Conservation (phyloP, 2,888 invertebrate species). For the Athalia rosae region DNA sequence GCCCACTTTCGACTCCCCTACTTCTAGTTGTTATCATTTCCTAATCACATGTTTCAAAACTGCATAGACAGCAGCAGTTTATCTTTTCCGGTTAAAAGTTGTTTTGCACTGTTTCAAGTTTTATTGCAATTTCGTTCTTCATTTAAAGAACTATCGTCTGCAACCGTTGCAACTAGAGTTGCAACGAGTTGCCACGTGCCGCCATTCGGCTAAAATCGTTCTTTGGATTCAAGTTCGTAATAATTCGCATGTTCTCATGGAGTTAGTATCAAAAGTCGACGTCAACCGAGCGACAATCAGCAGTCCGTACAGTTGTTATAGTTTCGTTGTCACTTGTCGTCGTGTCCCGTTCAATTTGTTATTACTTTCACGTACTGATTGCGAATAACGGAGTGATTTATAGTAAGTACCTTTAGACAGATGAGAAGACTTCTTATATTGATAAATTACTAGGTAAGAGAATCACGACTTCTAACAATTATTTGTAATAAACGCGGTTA, state of each 20-base stretch:
- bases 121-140: no score
- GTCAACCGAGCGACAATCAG: not conserved
- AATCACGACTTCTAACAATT: not conserved
- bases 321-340: slow-evolving; percentile 2
- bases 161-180: no score
- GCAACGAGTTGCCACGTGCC: no score
- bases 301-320: slow-evolving; percentile 4
- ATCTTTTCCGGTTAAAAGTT: no score
- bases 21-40: no score
- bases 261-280: not conserved
- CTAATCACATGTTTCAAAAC: no score
- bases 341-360: slow-evolving; percentile 7
- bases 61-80: no score
- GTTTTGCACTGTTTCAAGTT: no score
- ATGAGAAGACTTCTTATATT: slow-evolving; percentile 20
- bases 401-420: slow-evolving; percentile 15
- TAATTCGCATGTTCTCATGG: slow-evolving; percentile 2
- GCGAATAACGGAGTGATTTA: not conserved
- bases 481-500: no score
- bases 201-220: no score
- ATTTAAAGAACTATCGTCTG: no score
- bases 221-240: not conserved
- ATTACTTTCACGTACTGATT: slow-evolving; percentile 25
- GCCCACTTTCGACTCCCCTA: no score
- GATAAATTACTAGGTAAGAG: not conserved